Conservation (phyloP, 1,140 invertebrate species). For the Carposina sasakii region DNA sequence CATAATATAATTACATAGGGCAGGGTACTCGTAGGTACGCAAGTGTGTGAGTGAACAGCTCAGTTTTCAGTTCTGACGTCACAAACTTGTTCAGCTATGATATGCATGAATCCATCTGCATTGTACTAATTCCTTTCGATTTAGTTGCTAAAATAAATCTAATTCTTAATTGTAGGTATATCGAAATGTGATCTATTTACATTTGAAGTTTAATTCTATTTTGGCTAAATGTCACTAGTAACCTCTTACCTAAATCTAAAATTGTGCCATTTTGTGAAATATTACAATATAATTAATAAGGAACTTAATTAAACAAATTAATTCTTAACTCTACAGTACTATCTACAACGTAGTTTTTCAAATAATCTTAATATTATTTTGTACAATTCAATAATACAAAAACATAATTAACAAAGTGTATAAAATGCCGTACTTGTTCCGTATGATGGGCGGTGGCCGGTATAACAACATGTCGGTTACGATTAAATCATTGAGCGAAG, state of each 20-base stretch:
- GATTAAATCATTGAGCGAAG: too few relatives aligned
- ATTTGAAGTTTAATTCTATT: slow-evolving; percentile 62
- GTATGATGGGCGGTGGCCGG: too few relatives aligned
- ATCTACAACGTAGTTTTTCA: slow-evolving; percentile 50
- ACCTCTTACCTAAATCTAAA: slow-evolving; percentile 60
- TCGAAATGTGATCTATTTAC: slow-evolving; percentile 63
- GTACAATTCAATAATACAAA: slow-evolving; percentile 50
- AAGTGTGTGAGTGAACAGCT: too few relatives aligned
- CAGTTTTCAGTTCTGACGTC: neutral
- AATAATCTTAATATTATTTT: slow-evolving; percentile 55
- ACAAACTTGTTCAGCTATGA: slow-evolving; percentile 6
- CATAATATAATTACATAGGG: too few relatives aligned
- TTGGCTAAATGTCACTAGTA: slow-evolving; percentile 68
- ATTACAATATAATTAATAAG: slow-evolving; percentile 26
- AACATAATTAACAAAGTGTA: too few relatives aligned
- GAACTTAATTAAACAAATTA: slow-evolving; percentile 24
- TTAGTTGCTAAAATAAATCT: slow-evolving; percentile 52
- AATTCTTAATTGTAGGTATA: slow-evolving; percentile 42
- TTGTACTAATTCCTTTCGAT: slow-evolving; percentile 56
- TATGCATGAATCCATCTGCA: slow-evolving; percentile 39
- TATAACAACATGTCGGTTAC: too few relatives aligned
- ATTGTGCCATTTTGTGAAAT: slow-evolving; percentile 61
- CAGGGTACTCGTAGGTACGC: too few relatives aligned
- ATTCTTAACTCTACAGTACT: slow-evolving; percentile 27
- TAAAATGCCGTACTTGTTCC: too few relatives aligned